Evolutionary conservation across 2,797 vertebrate genomes (phyloP).

Genomic region (Schizopygopsis malacanthus): DNA sequence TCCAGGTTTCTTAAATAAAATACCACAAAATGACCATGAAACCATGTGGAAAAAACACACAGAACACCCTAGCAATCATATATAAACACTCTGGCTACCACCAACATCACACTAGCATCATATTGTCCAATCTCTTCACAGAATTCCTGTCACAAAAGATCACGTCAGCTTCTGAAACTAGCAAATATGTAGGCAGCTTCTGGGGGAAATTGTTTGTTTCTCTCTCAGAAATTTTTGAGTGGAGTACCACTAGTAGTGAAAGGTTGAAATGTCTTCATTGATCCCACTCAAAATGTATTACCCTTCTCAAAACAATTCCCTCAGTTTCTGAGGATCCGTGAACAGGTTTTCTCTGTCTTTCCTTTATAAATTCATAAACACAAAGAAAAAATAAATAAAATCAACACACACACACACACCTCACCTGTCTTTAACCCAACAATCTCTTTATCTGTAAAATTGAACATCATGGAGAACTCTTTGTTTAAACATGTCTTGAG

Average conservation of each 20-base stretch:
- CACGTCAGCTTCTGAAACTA: not conserved
- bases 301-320: conserved; percentile 15
- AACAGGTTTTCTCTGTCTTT: not conserved
- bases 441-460: not conserved
- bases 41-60: not conserved
- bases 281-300: not conserved
- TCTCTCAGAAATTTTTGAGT: not conserved
- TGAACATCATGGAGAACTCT: not conserved
- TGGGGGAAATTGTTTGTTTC: not conserved
- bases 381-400: not conserved
- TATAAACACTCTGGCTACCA: not conserved
- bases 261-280: not conserved
- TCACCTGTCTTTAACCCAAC: not conserved
- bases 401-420: not conserved
- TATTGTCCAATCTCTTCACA: not conserved
- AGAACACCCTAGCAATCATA: too few relatives aligned
- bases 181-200: not conserved
- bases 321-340: not conserved
- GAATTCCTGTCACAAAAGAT: too few relatives aligned
- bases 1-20: not conserved
- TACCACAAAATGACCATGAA: not conserved
- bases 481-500: not conserved
- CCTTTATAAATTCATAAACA: not conserved
- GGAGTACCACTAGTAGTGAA: not conserved
- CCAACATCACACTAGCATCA: not conserved